Evolutionary conservation across 2,888 invertebrate genomes (phyloP).

Genomic region (Capitulum mitella): DNA sequence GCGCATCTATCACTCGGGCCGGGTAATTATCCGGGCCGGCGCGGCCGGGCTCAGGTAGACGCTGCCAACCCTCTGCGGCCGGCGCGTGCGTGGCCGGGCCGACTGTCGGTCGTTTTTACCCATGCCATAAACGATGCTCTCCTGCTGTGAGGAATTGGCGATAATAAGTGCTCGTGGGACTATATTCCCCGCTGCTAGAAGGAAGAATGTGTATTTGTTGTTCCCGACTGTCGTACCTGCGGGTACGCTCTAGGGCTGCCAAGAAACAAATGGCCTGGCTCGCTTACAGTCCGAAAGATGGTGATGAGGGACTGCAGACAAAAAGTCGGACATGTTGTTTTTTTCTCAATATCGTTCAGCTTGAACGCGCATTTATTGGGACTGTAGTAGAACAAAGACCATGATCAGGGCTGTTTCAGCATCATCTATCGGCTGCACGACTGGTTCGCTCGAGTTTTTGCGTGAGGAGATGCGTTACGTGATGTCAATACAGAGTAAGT

Average conservation of each 20-base stretch:
- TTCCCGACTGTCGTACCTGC: not conserved
- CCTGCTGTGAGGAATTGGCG: not conserved
- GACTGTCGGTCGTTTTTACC: conserved; percentile 1
- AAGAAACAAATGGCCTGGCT: not conserved
- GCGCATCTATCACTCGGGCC: not conserved
- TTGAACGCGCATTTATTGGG: not conserved
- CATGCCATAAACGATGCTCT: not conserved
- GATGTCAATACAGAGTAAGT: no score
- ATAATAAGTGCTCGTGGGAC: conserved; percentile 1
- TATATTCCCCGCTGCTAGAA: not conserved
- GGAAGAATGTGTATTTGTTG: conserved; percentile 11
- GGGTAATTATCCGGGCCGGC: not conserved
- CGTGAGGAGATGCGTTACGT: not conserved
- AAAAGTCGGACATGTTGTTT: not conserved
- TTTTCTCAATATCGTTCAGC: not conserved
- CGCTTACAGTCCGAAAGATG: not conserved
- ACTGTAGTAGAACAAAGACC: not conserved
- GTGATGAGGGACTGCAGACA: not conserved
- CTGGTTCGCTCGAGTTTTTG: not conserved
- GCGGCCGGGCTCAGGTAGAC: not conserved
- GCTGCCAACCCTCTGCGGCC: not conserved
- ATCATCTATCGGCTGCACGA: not conserved
- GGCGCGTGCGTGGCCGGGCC: not conserved
- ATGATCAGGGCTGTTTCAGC: not conserved
- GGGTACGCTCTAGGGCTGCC: not conserved